Evolutionary conservation across 2,888 invertebrate genomes (phyloP).

Genomic region (Dascillus cervinus): DNA sequence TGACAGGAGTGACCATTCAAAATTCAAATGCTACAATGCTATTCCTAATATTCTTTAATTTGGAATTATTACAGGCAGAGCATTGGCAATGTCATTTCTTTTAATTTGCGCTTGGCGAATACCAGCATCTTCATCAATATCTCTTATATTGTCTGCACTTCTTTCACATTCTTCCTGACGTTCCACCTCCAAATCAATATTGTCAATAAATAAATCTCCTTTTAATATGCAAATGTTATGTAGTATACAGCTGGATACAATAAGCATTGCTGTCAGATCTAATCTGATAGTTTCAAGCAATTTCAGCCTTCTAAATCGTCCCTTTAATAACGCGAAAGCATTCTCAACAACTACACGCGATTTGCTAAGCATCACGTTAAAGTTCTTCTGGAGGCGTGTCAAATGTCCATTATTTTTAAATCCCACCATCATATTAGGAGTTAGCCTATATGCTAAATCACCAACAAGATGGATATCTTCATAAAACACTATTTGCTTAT

Average conservation of each 20-base stretch:
- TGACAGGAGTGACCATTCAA: no score
- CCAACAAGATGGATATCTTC: conserved; percentile 16
- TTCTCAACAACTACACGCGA: conserved; percentile 25
- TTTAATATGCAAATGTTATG: conserved; percentile 8
- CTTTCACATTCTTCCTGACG: neutral
- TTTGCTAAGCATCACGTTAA: conserved; percentile 23
- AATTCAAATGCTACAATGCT: no score
- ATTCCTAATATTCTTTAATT: no score
- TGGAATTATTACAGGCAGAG: neutral
- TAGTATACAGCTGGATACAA: conserved; percentile 5
- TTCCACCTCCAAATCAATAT: conserved; percentile 3
- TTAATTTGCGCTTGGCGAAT: no score
- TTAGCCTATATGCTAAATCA: conserved; percentile 22
- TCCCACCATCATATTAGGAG: conserved; percentile 19
- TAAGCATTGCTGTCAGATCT: conserved; percentile 9
- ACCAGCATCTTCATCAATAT: conserved; percentile 8
- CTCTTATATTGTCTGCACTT: neutral
- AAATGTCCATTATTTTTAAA: conserved; percentile 25
- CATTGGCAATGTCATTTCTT: neutral
- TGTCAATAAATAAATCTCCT: conserved; percentile 5
- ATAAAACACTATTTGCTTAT: conserved; percentile 1
- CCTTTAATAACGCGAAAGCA: conserved; percentile 27
- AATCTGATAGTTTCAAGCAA: conserved; percentile 8
- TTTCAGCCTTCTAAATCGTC: conserved; percentile 23
- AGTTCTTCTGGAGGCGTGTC: conserved; percentile 20